Base-by-base conservation (phyloP, 2,113 vertebrate genomes). In the Pleuronectes platessa region DNA sequence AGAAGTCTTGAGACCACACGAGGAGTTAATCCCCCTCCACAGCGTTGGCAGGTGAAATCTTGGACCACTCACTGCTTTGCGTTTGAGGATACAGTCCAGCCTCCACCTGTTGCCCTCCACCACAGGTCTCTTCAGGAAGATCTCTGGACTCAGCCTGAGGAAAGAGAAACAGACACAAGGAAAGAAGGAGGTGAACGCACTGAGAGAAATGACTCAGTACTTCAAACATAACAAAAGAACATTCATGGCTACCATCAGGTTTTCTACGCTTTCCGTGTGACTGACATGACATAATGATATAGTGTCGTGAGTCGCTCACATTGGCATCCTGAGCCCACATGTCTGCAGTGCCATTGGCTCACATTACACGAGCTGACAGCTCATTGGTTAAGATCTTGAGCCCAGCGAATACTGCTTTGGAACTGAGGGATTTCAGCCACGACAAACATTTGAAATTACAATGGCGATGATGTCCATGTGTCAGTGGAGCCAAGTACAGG, bases 41-140 rank as follows among this genome's bases (percentile, higher is more conserved):
- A 37, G 35, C 35, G 35, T 37, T 2, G 35, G 9, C 35, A 9
- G 35, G 35, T 37, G 7, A 37, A 37, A 37, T 10, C 31, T 31
- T 1, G 31, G 47, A 18, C 5, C 47, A 95, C 97, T 92, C 90
- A 99, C 98, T 17, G 98, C 98, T 91, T 99, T 99, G 67, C 97
- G 93, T 85, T 95, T 98, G 62, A 99, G 96, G 89, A 97, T 93
- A 76, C 92, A 98, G 92, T 99, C 98, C 74, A 99, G 88, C 53
- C 98, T 94, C 98, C 98, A 99, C 26, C 92, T 94, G 91, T 99
- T 99, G 12, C 98, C 98, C 86, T 99, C 98, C 45, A 99, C 96
- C 51, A 99, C 97, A 0, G 98, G 98, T 7, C 98, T 95, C 88
- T 99, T 99, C 79, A 99, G 90, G 86, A 99, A 99, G 85, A 99